These are phyloP conservation scores for Athalia rosae DNA, from an alignment of 2,888 invertebrate genomes.

Conservation along the genomic window DNA sequence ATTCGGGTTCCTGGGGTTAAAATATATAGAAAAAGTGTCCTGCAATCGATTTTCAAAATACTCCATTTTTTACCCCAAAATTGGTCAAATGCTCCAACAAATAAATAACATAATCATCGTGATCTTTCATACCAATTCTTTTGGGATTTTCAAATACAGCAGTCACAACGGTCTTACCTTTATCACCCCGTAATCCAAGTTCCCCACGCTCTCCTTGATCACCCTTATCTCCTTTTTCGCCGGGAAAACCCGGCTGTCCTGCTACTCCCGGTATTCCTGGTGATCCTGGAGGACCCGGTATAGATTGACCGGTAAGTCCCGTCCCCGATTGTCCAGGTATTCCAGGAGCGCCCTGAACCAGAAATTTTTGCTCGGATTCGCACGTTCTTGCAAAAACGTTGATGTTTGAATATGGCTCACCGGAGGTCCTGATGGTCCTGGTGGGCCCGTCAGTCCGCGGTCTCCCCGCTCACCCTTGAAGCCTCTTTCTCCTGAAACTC, in stretches of 20 bases:
- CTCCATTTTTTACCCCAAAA: too few relatives aligned
- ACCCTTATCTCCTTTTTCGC: conserved; percentile 67
- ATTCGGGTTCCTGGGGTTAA: too few relatives aligned
- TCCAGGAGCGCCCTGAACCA: conserved; percentile 72
- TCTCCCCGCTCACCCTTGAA: conserved; percentile 57
- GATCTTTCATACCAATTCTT: too few relatives aligned
- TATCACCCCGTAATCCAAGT: conserved; percentile 64
- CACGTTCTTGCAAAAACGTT: background rate
- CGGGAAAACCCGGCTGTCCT: conserved; percentile 62
- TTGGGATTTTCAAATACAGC: background rate
- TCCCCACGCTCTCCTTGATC: conserved; percentile 64
- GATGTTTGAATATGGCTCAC: conserved; percentile 50
- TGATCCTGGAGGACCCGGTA: conserved; percentile 72
- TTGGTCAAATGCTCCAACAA: too few relatives aligned
- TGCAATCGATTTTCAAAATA: too few relatives aligned
- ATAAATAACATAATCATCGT: too few relatives aligned
- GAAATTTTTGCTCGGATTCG: background rate
- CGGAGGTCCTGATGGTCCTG: conserved; percentile 74
- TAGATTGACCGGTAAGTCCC: too few relatives aligned
- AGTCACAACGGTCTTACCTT: conserved; percentile 60
- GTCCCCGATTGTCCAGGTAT: conserved; percentile 75
- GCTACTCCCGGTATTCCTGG: conserved; percentile 74
- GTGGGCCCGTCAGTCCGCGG: conserved; percentile 68
- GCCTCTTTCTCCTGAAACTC: conserved; percentile 68
- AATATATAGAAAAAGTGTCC: too few relatives aligned